Percentiles rank a stretch among this genome's conserved stretches.
Evolutionary conservation across 2,797 vertebrate genomes (phyloP).

Genomic region (Staurois parvus): DNA sequence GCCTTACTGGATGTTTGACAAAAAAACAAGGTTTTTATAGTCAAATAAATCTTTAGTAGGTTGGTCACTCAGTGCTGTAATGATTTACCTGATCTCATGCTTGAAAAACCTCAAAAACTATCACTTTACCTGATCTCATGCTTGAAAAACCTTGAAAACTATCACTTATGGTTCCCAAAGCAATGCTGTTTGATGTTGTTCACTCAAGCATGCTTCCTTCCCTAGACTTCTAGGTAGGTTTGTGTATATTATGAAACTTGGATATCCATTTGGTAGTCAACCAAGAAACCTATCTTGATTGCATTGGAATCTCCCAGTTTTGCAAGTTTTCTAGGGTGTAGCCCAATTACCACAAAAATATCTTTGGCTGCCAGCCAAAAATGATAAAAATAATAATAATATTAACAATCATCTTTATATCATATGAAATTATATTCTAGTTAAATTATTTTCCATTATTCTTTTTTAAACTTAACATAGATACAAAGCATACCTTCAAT

Average conservation of each 20-base stretch:
- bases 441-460: not conserved
- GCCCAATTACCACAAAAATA: not conserved
- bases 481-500: not conserved
- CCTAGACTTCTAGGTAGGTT: not conserved
- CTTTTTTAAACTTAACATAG: not conserved
- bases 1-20: not conserved
- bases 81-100: not conserved
- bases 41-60: not conserved
- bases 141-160: not conserved
- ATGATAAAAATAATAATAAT: not conserved
- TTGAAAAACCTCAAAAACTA: not conserved
- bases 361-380: not conserved
- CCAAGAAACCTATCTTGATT: not conserved
- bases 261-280: not conserved
- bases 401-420: not conserved
- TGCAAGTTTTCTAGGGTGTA: not conserved
- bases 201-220: not conserved
- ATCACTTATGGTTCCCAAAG: too few relatives aligned
- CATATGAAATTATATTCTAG: not conserved
- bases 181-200: not conserved
- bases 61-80: not conserved
- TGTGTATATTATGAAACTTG: not conserved
- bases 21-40: not conserved
- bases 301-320: too few relatives aligned
- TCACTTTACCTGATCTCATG: not conserved